Evolutionary conservation across 2,888 invertebrate species (phyloP), one percentile per base, ranked within the genome.

Genomic region (Chymomyza procnemis): DNA sequence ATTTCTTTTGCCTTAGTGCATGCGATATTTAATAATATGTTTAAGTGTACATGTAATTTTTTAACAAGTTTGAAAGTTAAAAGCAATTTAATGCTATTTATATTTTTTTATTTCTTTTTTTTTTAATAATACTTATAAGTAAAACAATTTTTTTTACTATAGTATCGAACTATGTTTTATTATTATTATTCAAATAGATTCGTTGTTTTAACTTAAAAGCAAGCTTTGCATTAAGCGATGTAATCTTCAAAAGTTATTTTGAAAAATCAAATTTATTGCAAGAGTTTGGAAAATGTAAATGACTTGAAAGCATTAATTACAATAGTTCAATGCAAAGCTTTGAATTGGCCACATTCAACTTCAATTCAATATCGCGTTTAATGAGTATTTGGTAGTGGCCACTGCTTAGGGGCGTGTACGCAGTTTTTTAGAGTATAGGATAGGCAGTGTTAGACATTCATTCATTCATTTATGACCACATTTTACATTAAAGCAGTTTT

Each of bases 1-100:
- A 79, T 81, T 86, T 87, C 81, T 85, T 78, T 76, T 85, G 85
- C 79, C 76, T 83, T 80, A 80, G 75, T 86, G 83, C 81, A 83
- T 73, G 73, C 21, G 21, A 19, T 59, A 22, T 34, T 66, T 74
- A 71, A 76, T 75, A 76, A 74, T 73, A 60, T 61, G n/a, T n/a
- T 61, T 60, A 67, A 6, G 34, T 41, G 12, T 41, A 50, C 18
- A 19, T 50, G 16, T n/a, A 18, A 19, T 50, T n/a, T n/a, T 50
- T 50, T 50, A 18, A 50, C 19, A 50, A 16, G 18, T 50, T 50
- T 50, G 16, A 52, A 48, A 69, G 47, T 50, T 60, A 80, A 85
- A 85, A 82, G 85, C 83, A 82, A 74, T 78, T 72, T 57, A 64
- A 79, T 62, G 76, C 65, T 56, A 52, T 61, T 66, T 69, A 66